These are phyloP conservation scores for Meandrina meandrites DNA, from an alignment of 92 coral and sea anemone genomes.

Conservation along the genomic window DNA sequence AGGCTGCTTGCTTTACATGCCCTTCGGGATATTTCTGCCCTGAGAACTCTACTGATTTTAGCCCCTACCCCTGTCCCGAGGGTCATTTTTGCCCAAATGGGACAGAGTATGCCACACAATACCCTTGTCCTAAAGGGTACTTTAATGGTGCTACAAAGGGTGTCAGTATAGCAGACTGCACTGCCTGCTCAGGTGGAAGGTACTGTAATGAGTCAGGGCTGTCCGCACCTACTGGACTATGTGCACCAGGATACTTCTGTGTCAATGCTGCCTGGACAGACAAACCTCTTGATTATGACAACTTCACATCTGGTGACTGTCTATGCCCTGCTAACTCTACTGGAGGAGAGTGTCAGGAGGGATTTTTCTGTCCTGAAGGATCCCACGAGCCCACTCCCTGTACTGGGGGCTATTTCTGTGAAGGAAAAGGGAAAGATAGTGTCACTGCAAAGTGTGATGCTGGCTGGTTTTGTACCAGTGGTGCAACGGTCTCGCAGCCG, in stretches of 20 bases:
- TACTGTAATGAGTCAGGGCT: constrained; percentile 84
- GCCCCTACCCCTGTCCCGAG: constrained; percentile 76
- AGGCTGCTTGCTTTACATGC: constrained; percentile 86
- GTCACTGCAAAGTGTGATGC: constrained; percentile 85
- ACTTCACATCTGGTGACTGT: constrained; percentile 95
- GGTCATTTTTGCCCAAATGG: constrained; percentile 98
- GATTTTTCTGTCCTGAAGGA: constrained; percentile 91
- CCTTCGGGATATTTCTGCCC: constrained; percentile 90
- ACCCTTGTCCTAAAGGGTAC: constrained; percentile 90
- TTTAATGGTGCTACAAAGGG: constrained; percentile 81
- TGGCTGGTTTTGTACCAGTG: constrained; percentile 89
- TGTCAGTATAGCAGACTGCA: constrained; percentile 71
- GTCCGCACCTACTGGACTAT: constrained; percentile 76
- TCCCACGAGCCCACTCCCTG: constrained; percentile 83
- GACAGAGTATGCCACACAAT: constrained; percentile 68
- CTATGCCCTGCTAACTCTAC: constrained; percentile 92
- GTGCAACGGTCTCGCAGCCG: constrained; percentile 80
- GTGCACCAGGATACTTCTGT: constrained; percentile 95
- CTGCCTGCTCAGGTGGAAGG: constrained; percentile 90
- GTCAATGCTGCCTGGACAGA: constrained; percentile 85
- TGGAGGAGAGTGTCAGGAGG: constrained; percentile 97
- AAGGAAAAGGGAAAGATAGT: constrained; percentile 63
- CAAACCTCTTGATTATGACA: constrained; percentile 87
- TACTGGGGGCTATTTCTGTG: constrained; percentile 87
- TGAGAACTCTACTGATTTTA: constrained; percentile 78